These are phyloP conservation scores for Anthopleura xanthogrammica DNA, from an alignment of 92 coral and sea anemone species.

Conservation along the genomic window DNA sequence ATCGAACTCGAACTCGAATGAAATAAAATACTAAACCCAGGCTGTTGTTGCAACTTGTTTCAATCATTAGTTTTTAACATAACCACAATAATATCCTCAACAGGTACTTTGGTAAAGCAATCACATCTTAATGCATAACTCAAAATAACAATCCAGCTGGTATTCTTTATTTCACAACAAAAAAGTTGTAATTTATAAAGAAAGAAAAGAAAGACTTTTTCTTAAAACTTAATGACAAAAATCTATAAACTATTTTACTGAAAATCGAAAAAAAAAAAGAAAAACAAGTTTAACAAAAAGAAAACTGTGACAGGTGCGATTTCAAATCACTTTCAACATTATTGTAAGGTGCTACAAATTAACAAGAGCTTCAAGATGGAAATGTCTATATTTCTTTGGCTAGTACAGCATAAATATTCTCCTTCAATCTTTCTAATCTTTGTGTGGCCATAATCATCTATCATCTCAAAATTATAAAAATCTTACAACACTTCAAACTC, in stretches of 20 bases:
- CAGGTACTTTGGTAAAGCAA: background rate
- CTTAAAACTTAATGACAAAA: background rate
- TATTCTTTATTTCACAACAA: background rate
- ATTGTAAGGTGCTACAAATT: no score
- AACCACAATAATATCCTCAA: background rate
- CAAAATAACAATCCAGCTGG: background rate
- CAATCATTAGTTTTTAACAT: background rate
- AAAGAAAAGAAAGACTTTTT: background rate
- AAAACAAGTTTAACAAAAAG: background rate
- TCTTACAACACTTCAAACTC: background rate
- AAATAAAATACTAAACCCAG: background rate
- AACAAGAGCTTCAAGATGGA: no score
- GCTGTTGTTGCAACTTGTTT: background rate
- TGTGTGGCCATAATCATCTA: background rate
- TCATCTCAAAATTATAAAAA: background rate
- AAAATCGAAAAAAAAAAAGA: background rate
- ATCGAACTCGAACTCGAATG: background rate
- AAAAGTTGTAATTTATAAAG: background rate
- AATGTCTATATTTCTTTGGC: no score
- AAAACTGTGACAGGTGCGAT: background rate
- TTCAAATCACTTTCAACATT: no score
- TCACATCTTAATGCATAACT: background rate
- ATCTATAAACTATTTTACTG: background rate
- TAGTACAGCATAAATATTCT: no score
- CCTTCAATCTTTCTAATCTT: background rate